These are phyloP conservation scores for Genyomyrus donnyi DNA, from an alignment of 2,113 vertebrate genomes.

Conservation along the genomic window DNA sequence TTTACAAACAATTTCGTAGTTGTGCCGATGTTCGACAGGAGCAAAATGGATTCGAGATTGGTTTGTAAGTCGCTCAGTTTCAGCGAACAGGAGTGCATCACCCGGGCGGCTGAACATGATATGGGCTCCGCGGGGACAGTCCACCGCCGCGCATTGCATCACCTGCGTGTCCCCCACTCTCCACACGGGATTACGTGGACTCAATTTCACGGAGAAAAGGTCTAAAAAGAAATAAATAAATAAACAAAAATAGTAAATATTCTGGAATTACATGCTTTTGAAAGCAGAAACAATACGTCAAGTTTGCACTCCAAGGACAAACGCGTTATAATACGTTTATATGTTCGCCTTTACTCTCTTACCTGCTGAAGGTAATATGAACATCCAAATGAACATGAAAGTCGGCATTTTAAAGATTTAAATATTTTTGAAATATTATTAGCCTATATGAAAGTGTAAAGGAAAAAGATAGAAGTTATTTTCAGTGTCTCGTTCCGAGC, in stretches of 20 bases:
- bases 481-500: neutral
- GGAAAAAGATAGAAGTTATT: neutral
- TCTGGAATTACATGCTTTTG: neutral
- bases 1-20: slow-evolving; percentile 40
- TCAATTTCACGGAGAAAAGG: neutral
- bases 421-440: neutral
- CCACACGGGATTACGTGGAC: slow-evolving; percentile 38
- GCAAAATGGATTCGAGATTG: slow-evolving; percentile 40
- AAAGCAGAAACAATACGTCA: neutral
- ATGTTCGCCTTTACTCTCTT: neutral
- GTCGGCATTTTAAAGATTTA: neutral
- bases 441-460: neutral
- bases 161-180: slow-evolving; percentile 36
- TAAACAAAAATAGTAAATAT: neutral
- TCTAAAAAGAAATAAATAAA: slow-evolving; percentile 10
- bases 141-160: slow-evolving; percentile 36
- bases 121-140: slow-evolving; percentile 27
- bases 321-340: neutral
- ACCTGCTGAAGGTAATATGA: slow-evolving; percentile 26
- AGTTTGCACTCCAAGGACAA: neutral
- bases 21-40: slow-evolving; percentile 36
- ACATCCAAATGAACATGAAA: neutral
- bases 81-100: slow-evolving; percentile 43
- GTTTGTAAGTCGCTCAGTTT: accelerated
- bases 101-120: slow-evolving; percentile 37